Evolutionary conservation across 2,888 invertebrate genomes (phyloP).

Genomic region (Morpho helenor): DNA sequence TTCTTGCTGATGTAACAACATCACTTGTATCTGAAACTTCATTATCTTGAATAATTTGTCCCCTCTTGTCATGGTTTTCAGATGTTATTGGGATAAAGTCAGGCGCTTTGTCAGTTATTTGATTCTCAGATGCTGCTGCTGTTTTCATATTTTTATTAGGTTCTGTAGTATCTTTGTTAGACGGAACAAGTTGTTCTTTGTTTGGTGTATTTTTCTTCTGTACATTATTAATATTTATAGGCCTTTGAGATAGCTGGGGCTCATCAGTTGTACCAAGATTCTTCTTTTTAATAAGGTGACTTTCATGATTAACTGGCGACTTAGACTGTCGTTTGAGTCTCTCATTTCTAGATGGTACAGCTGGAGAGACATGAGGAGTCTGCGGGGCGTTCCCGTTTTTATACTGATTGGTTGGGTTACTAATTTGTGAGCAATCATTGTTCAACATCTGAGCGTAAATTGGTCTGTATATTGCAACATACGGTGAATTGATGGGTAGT

Average conservation of each 20-base stretch:
- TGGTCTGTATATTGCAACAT: constrained; percentile 54
- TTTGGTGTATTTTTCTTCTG: constrained; percentile 35
- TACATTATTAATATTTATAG: constrained; percentile 27
- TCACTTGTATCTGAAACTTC: constrained; percentile 70
- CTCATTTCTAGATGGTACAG: constrained; percentile 25
- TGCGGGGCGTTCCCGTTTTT: constrained; percentile 29
- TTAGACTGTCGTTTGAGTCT: constrained; percentile 58
- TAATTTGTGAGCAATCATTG: constrained; percentile 18
- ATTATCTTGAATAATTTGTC: constrained; percentile 67
- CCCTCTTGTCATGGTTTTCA: constrained; percentile 56
- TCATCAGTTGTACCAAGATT: constrained; percentile 37
- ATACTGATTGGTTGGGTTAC: constrained; percentile 12
- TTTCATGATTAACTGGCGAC: constrained; percentile 54
- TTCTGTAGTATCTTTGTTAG: constrained; percentile 17
- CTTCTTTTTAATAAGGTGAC: constrained; percentile 51
- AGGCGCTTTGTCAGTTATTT: constrained; percentile 37
- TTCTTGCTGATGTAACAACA: constrained; percentile 61
- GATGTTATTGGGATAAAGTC: constrained; percentile 52
- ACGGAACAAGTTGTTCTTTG: constrained; percentile 24
- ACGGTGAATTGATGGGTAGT: constrained; percentile 59
- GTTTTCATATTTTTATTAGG: constrained; percentile 28
- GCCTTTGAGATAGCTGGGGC: constrained; percentile 16
- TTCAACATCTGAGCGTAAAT: constrained; percentile 19
- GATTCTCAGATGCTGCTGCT: constrained; percentile 15
- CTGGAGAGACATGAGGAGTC: constrained; percentile 28